These are phyloP conservation scores for Lutraria lutraria DNA, from an alignment of 2,888 invertebrate species.

Conservation along the genomic window DNA sequence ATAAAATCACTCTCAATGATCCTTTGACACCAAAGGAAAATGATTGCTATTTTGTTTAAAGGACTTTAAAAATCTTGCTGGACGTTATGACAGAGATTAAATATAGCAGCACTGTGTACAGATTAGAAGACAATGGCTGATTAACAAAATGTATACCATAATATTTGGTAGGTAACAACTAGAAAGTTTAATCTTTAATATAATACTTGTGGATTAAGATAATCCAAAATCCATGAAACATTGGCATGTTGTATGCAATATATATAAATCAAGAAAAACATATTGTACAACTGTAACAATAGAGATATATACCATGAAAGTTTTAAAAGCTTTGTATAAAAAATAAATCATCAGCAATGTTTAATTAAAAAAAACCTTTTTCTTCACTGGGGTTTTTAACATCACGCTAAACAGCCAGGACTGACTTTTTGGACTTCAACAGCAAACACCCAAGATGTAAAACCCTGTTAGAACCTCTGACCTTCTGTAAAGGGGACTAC, in stretches of 20 bases:
- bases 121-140: not conserved
- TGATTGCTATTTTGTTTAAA: not conserved
- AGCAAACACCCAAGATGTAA: too few relatives aligned
- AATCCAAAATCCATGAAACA: not conserved
- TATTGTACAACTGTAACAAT: too few relatives aligned
- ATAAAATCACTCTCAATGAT: not conserved
- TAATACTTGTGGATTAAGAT: not conserved
- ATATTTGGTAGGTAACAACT: conserved; percentile 21
- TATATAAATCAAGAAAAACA: not conserved
- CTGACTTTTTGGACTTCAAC: too few relatives aligned
- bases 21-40: not conserved
- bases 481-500: too few relatives aligned
- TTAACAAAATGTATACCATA: conserved; percentile 1
- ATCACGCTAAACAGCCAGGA: too few relatives aligned
- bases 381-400: too few relatives aligned
- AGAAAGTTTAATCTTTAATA: not conserved
- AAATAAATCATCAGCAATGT: too few relatives aligned
- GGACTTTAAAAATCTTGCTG: not conserved
- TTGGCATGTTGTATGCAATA: not conserved
- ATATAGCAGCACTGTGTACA: not conserved
- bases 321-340: too few relatives aligned
- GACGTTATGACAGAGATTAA: not conserved
- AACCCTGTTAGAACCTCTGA: too few relatives aligned
- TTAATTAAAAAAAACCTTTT: too few relatives aligned
- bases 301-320: too few relatives aligned